Conservation (phyloP, 2,888 invertebrate species). For the Taphrorychus bicolor region DNA sequence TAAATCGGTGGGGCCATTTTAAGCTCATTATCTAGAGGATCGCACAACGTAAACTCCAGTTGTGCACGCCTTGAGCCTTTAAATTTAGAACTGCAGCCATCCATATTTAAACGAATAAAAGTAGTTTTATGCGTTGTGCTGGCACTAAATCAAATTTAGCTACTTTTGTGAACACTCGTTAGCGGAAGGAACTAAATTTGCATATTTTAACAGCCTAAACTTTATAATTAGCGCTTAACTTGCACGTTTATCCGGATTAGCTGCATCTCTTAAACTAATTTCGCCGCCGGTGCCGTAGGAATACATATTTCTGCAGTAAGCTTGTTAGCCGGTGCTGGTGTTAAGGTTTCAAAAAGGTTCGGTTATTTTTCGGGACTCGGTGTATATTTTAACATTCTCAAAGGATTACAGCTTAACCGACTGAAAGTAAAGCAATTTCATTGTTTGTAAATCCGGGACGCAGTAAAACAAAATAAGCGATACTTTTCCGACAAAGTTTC, state of each 20-base stretch:
- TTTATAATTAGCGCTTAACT: slow-evolving; percentile 14
- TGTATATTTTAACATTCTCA: neutral
- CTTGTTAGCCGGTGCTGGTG: neutral
- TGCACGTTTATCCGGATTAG: slow-evolving; percentile 9
- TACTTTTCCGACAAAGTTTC: neutral
- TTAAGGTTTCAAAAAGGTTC: neutral
- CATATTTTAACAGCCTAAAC: slow-evolving; percentile 19
- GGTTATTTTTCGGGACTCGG: neutral
- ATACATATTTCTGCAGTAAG: neutral
- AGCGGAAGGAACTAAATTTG: slow-evolving; percentile 10
- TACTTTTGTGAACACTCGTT: slow-evolving; percentile 10
- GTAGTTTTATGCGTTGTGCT: slow-evolving; percentile 1
- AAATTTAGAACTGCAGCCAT: neutral
- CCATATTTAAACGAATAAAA: neutral
- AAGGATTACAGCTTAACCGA: neutral
- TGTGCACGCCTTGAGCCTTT: neutral
- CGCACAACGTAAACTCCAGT: neutral
- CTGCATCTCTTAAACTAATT: slow-evolving; percentile 49
- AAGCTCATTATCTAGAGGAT: neutral
- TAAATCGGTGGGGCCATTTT: neutral
- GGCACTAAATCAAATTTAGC: slow-evolving; percentile 13
- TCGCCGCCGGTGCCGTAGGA: slow-evolving; percentile 43
- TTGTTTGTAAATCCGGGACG: neutral
- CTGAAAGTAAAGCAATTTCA: neutral
- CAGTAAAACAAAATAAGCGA: neutral